Evolutionary conservation across 1,140 invertebrate species (phyloP).

Genomic region (Colletes gigas): DNA sequence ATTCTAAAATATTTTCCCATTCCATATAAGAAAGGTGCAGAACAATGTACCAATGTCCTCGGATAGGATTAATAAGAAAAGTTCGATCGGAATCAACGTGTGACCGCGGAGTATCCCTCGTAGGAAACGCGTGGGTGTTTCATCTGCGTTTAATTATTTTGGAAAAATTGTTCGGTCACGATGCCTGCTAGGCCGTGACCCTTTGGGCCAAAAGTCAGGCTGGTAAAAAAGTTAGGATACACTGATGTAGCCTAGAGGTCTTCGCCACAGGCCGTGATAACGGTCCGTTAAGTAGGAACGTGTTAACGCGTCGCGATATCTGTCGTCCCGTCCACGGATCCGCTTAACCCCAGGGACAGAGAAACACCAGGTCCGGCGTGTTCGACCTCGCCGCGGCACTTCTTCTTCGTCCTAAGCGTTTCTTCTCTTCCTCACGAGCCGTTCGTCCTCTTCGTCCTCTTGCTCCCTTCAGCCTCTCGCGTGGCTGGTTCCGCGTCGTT

Average conservation of each 20-base stretch:
- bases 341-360: background rate
- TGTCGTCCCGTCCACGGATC: constrained; percentile 46
- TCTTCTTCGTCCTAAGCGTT: background rate
- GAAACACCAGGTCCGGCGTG: background rate
- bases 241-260: constrained; percentile 52
- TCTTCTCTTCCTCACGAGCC: background rate
- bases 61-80: no score
- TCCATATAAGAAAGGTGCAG: no score
- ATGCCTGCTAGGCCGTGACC: no score
- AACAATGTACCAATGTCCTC: no score
- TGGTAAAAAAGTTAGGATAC: no score
- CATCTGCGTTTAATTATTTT: no score
- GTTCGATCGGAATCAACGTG: no score
- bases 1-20: no score
- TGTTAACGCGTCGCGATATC: constrained; percentile 72
- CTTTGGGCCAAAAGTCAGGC: no score
- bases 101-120: no score
- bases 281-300: constrained; percentile 70
- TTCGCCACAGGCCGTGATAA: constrained; percentile 60
- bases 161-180: no score
- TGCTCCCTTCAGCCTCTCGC: background rate
- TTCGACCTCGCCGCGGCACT: background rate
- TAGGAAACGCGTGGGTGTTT: no score
- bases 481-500: constrained; percentile 4
- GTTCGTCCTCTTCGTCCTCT: background rate